Evolutionary conservation across 1,140 invertebrate genomes (phyloP).

Genomic region (Caenorhabditis briggsae): DNA sequence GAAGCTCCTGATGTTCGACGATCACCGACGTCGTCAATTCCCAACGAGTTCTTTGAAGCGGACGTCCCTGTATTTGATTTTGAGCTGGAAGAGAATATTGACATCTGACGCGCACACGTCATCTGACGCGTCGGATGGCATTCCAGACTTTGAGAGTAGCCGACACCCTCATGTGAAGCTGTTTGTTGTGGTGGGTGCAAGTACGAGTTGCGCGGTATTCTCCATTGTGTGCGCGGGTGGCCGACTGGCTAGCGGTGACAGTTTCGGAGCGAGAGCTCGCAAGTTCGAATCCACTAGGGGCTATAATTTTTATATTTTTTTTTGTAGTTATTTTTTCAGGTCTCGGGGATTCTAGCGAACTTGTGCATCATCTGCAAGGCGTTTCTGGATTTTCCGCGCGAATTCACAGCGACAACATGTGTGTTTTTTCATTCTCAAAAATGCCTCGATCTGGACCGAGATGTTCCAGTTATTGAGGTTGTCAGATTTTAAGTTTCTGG

Average conservation of each 20-base stretch:
- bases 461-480: too few species aligned
- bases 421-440: background rate
- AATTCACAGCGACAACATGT: background rate
- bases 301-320: background rate
- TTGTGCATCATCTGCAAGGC: background rate
- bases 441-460: background rate
- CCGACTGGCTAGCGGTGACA: too few species aligned
- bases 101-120: too few species aligned
- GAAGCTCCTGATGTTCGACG: background rate
- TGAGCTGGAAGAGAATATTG: conserved; percentile 6
- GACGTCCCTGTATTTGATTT: conserved; percentile 18
- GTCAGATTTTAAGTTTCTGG: background rate
- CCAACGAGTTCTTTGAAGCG: background rate
- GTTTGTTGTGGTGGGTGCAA: background rate
- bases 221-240: too few species aligned
- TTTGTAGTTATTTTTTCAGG: background rate
- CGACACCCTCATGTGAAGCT: conserved; percentile 3
- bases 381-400: background rate
- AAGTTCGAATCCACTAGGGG: too few species aligned
- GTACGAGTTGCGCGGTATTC: too few species aligned
- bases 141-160: background rate
- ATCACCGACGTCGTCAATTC: background rate
- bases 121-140: background rate
- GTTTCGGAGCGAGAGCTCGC: too few species aligned
- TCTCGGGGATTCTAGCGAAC: background rate